Conservation (phyloP, 2,113 vertebrate species). For the Datnioides undecimradiatus region DNA sequence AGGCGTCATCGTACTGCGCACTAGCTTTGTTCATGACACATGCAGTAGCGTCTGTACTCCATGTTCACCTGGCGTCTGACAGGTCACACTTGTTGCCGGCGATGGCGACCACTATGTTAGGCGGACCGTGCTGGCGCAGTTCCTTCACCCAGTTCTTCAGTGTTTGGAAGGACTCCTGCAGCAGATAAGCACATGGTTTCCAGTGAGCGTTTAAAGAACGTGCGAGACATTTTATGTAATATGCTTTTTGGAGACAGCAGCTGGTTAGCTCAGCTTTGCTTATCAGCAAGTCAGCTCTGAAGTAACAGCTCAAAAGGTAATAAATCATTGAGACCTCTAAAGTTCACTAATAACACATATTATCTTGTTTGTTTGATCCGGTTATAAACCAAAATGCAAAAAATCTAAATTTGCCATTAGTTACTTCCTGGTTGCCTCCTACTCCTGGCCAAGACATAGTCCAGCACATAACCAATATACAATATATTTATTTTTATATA, state of each 20-base stretch:
- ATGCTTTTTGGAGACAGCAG: background rate
- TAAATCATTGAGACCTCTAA: no score
- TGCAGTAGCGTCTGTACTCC: background rate
- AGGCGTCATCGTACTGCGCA: background rate
- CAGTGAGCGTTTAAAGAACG: background rate
- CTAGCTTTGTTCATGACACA: background rate
- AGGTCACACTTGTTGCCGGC: slow-evolving; percentile 98
- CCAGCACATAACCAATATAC: no score
- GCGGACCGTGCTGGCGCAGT: slow-evolving; percentile 95
- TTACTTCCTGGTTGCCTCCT: background rate
- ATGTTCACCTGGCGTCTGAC: slow-evolving; percentile 91
- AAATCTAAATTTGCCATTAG: background rate
- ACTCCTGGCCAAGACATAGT: background rate
- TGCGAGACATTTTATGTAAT: background rate
- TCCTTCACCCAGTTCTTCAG: slow-evolving; percentile 99
- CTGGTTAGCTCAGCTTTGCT: background rate
- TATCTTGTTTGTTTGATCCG: background rate
- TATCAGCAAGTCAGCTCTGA: background rate
- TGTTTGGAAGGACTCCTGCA: slow-evolving; percentile 95
- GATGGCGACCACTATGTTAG: slow-evolving; percentile 97
- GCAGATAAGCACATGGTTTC: background rate
- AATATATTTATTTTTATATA: no score
- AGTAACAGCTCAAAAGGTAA: background rate
- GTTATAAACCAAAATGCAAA: background rate
- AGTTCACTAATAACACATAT: background rate